A percentile compares a stretch with the other conserved stretches of the same genome.
Conservation (phyloP, 2,113 vertebrate species). For the Pseudolaguvia tuberculata region DNA sequence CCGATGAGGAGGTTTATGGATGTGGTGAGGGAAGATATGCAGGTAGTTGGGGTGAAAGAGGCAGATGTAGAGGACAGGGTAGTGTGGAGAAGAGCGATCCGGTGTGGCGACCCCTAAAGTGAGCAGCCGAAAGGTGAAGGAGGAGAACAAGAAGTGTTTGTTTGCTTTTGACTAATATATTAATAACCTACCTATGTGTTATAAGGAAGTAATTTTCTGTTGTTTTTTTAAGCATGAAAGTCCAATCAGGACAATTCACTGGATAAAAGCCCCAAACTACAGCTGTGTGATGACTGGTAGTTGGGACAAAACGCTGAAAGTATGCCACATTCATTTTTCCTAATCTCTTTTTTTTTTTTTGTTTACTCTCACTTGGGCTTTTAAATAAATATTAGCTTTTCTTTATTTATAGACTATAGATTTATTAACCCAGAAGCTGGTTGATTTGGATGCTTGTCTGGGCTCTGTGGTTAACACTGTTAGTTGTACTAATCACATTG, state of each 20-base stretch:
- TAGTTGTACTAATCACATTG: neutral
- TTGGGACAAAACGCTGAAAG: conserved; percentile 98
- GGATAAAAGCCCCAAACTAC: conserved; percentile 98
- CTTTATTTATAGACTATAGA: neutral
- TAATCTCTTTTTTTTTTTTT: neutral
- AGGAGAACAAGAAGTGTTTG: neutral
- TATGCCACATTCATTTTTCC: conserved; percentile 43
- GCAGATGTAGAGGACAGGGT: too few species aligned
- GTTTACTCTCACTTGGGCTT: neutral
- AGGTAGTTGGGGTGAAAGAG: too few species aligned
- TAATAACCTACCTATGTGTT: neutral
- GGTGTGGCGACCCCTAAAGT: too few species aligned
- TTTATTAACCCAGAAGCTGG: neutral
- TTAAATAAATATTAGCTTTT: neutral
- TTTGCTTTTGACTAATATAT: neutral
- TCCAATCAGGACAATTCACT: conserved; percentile 92
- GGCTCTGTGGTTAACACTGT: neutral
- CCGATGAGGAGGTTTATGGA: too few species aligned
- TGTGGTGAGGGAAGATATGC: too few species aligned
- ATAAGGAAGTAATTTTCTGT: conserved; percentile 8
- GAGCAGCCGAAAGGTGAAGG: too few species aligned
- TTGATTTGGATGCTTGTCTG: neutral
- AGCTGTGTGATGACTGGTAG: conserved; percentile 97
- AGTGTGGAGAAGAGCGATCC: too few species aligned
- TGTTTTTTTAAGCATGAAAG: conserved; percentile 81